Evolutionary conservation across 1,140 invertebrate species (phyloP).

Genomic region (Eumeta japonica): DNA sequence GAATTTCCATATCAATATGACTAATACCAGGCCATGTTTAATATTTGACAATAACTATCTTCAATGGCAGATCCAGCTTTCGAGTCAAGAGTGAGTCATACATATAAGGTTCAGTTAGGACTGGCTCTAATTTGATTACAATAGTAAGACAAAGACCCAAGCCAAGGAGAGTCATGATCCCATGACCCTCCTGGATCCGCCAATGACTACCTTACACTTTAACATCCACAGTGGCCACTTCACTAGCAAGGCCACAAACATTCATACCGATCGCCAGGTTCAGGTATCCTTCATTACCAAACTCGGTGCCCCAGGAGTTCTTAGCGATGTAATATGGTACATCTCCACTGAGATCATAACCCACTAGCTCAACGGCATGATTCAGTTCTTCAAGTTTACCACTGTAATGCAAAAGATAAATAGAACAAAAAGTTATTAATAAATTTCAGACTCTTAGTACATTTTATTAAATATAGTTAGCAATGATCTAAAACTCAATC

Average conservation of each 20-base stretch:
- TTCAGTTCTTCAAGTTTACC: conserved; percentile 65
- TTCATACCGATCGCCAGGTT: conserved; percentile 77
- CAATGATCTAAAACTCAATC: too few relatives aligned
- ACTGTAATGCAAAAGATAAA: conserved; percentile 31
- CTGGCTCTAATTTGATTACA: too few relatives aligned
- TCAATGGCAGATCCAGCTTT: too few relatives aligned
- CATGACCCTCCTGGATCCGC: too few relatives aligned
- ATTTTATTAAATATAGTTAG: too few relatives aligned
- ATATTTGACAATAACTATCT: too few relatives aligned
- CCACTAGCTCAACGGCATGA: conserved; percentile 84
- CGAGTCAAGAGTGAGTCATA: too few relatives aligned
- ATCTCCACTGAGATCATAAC: conserved; percentile 72
- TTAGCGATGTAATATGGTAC: conserved; percentile 82
- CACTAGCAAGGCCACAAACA: conserved; percentile 69
- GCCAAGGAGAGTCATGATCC: too few relatives aligned
- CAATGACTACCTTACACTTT: not conserved
- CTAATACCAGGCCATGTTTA: too few relatives aligned
- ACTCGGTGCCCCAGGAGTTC: conserved; percentile 82
- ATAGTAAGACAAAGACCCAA: too few relatives aligned
- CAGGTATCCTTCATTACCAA: conserved; percentile 76
- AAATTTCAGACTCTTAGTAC: not conserved
- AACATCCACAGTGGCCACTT: conserved; percentile 46
- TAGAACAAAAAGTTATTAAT: not conserved
- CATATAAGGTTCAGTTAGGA: too few relatives aligned
- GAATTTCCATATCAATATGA: too few relatives aligned